phyloP scores from a whole-genome alignment of 2,888 invertebrate species.

The Mechanitis messenoides region DNA sequence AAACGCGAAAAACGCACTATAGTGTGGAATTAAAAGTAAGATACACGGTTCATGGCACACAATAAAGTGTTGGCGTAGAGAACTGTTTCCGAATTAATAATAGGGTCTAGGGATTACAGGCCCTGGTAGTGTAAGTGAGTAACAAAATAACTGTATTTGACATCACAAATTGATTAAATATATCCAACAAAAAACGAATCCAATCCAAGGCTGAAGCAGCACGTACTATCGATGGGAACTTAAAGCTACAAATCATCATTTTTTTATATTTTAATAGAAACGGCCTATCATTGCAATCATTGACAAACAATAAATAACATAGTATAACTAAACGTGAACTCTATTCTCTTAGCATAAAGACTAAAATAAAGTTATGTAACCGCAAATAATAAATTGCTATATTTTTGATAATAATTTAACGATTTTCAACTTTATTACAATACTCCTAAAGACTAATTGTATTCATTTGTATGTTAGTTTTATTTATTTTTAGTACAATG shows the following conservation, averaged over 20 bases:
- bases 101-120: not conserved
- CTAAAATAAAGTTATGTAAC: not conserved
- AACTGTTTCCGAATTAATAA: too few species aligned
- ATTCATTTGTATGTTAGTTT: not conserved
- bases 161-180: slow-evolving; percentile 20
- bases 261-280: slow-evolving; percentile 62
- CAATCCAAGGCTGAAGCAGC: slow-evolving; percentile 50
- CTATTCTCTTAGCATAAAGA: not conserved
- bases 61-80: slow-evolving; percentile 44
- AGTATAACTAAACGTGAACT: slow-evolving; percentile 2
- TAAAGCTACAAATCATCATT: slow-evolving; percentile 55
- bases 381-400: not conserved
- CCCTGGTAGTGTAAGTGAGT: not conserved
- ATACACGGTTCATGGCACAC: too few species aligned
- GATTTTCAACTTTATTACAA: not conserved
- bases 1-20: too few species aligned
- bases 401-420: not conserved
- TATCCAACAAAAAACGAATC: slow-evolving; percentile 57
- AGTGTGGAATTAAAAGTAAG: too few species aligned
- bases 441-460: not conserved
- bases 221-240: slow-evolving; percentile 60
- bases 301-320: slow-evolving; percentile 3
- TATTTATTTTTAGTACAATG: slow-evolving; percentile 35
- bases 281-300: slow-evolving; percentile 18
- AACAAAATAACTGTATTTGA: slow-evolving; percentile 5